Evolutionary conservation across 2,113 vertebrate genomes (phyloP).

Genomic region (Dicerorhinus sumatrensis): DNA sequence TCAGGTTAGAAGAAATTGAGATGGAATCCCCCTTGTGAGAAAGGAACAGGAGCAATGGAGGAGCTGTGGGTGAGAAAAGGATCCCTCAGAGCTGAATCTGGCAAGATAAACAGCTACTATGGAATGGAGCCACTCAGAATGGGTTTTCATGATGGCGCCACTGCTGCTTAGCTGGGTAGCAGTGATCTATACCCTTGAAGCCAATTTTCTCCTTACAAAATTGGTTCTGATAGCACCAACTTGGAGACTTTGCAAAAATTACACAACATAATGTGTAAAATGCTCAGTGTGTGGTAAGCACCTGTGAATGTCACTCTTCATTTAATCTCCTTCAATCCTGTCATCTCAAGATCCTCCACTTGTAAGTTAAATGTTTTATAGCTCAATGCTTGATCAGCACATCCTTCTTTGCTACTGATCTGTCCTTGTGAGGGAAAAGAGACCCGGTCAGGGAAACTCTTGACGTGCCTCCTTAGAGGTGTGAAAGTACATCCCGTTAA

Average conservation of each 20-base stretch:
- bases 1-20: background rate
- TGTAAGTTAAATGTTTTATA: no score
- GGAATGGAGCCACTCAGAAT: background rate
- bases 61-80: background rate
- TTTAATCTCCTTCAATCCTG: background rate
- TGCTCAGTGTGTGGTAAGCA: background rate
- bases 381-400: background rate
- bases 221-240: background rate
- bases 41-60: background rate
- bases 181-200: no score
- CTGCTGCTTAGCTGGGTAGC: background rate
- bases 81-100: background rate
- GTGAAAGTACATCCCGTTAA: background rate
- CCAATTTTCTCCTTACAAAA: background rate
- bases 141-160: background rate
- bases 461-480: background rate
- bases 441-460: background rate
- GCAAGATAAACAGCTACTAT: no score
- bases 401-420: background rate
- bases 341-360: background rate
- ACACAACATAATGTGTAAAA: background rate
- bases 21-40: background rate
- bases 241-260: background rate
- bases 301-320: background rate
- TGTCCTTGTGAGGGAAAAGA: background rate